Percentiles rank a stretch among this genome's conserved stretches.
Conservation (phyloP, 2,797 vertebrate species). For the Knipowitschia caucasica region DNA sequence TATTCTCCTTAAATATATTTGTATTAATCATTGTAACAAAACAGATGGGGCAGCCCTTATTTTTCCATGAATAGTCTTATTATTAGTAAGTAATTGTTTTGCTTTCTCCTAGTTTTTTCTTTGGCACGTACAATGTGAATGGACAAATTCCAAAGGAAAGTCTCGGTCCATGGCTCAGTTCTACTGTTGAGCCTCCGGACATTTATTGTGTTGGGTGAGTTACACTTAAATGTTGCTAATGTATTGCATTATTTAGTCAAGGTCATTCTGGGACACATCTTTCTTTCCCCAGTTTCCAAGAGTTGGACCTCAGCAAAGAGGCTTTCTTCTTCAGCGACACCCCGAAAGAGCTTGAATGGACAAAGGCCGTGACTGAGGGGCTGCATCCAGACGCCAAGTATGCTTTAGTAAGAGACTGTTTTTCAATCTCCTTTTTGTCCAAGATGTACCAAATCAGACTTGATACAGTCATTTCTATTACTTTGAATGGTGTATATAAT, state of each 20-base stretch:
- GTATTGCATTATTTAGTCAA: too few relatives aligned
- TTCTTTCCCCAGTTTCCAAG: slow-evolving; percentile 86
- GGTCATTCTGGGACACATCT: too few relatives aligned
- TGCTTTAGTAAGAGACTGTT: slow-evolving; percentile 84
- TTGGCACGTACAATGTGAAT: slow-evolving; percentile 96
- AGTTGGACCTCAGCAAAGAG: slow-evolving; percentile 97
- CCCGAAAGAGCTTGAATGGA: slow-evolving; percentile 94
- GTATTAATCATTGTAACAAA: too few relatives aligned
- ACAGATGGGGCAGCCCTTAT: too few relatives aligned
- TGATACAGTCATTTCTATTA: too few relatives aligned
- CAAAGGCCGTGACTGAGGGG: slow-evolving; percentile 85
- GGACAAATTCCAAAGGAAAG: slow-evolving; percentile 89
- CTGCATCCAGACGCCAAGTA: slow-evolving; percentile 92
- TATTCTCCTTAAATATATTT: too few relatives aligned
- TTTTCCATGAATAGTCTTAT: too few relatives aligned
- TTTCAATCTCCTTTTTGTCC: background rate
- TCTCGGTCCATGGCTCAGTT: slow-evolving; percentile 85
- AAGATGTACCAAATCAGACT: too few relatives aligned
- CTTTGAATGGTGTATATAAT: too few relatives aligned
- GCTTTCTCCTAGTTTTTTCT: slow-evolving; percentile 82
- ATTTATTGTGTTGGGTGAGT: slow-evolving; percentile 92
- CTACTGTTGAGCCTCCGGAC: slow-evolving; percentile 83
- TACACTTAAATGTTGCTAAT: too few relatives aligned
- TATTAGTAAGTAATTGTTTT: background rate
- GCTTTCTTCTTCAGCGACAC: slow-evolving; percentile 97